Conservation (phyloP, 2,113 vertebrate species). For the Sceloporus undulatus region DNA sequence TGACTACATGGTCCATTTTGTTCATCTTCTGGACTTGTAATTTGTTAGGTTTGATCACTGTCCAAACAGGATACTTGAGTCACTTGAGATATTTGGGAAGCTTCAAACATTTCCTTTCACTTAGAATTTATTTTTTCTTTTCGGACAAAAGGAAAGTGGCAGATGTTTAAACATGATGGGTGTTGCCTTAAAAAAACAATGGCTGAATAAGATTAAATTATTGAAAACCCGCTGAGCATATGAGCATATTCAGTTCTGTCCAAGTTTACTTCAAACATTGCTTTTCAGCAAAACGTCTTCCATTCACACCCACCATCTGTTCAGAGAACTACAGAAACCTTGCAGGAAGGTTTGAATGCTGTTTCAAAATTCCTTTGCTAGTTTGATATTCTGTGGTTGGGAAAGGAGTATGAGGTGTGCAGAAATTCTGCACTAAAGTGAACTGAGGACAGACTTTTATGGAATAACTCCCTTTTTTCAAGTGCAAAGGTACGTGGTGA, state of each 20-base stretch:
- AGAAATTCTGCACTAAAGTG: background rate
- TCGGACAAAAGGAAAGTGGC: background rate
- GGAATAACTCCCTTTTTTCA: background rate
- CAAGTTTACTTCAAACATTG: conserved; percentile 32
- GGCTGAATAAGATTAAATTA: conserved; percentile 43
- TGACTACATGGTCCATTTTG: background rate
- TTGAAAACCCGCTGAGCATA: conserved; percentile 29
- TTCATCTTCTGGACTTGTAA: background rate
- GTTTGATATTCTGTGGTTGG: conserved; percentile 4
- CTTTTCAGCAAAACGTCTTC: conserved; percentile 26
- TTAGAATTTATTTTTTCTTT: background rate
- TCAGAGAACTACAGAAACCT: conserved; percentile 5
- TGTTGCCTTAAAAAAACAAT: conserved; percentile 46
- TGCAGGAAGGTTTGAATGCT: background rate
- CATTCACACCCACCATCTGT: conserved; percentile 44
- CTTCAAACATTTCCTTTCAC: conserved; percentile 15
- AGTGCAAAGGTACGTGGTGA: background rate
- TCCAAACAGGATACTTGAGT: background rate
- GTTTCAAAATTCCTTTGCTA: conserved; percentile 1
- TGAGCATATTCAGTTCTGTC: background rate
- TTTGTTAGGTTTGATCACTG: conserved; percentile 20
- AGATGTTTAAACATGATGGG: conserved; percentile 25
- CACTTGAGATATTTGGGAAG: conserved; percentile 12
- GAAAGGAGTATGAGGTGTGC: background rate
- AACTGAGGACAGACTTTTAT: conserved; percentile 4